Conservation (phyloP, 2,888 invertebrate genomes). For the Aethes cnicana region DNA sequence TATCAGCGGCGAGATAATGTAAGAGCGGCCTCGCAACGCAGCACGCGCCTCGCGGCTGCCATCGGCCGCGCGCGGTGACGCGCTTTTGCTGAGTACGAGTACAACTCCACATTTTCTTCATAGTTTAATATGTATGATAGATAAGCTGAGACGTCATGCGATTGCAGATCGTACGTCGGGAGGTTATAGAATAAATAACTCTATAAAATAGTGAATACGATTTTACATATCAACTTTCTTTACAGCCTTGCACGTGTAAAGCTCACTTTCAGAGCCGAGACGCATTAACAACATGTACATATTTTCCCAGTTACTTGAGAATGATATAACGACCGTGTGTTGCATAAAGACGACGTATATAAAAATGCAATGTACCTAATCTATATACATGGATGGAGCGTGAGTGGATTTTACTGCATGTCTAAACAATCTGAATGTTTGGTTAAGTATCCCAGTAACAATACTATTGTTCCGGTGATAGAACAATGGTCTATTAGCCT, state of each 20-base stretch:
- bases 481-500: conserved; percentile 35
- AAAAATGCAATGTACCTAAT: background rate
- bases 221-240: background rate
- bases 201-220: background rate
- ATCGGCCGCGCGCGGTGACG: conserved; percentile 34
- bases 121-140: conserved; percentile 17
- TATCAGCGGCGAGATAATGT: conserved; percentile 64
- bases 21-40: conserved; percentile 52
- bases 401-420: conserved; percentile 33
- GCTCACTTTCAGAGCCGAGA: conserved; percentile 10
- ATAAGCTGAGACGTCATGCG: conserved; percentile 12
- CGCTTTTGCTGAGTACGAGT: no score
- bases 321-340: background rate
- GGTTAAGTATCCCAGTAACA: conserved; percentile 45
- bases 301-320: conserved; percentile 2
- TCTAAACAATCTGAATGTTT: conserved; percentile 49
- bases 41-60: conserved; percentile 35
- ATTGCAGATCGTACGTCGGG: conserved; percentile 5
- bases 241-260: conserved; percentile 7
- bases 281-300: background rate
- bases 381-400: background rate
- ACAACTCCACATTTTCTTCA: conserved; percentile 22
- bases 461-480: conserved; percentile 49
- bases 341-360: background rate
- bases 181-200: background rate